Percentiles rank a stretch among this genome's conserved stretches.
phyloP scores from a whole-genome alignment of 2,888 invertebrate genomes.

The Sylvicola cinctus region DNA sequence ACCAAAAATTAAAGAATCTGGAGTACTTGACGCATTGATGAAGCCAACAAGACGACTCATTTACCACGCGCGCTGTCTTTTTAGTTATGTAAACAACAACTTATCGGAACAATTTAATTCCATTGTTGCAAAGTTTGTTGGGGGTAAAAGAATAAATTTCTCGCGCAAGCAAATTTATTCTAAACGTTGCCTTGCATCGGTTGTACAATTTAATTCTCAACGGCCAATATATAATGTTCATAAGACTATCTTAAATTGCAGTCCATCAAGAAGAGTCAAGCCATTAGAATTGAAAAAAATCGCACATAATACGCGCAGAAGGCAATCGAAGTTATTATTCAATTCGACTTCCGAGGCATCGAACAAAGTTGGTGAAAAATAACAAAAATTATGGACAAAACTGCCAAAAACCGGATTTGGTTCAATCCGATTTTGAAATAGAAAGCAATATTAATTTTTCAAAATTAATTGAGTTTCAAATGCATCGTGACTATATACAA shows the following conservation, averaged over 20 bases:
- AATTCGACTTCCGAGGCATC: too few species aligned
- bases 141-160: background rate
- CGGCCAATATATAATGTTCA: too few species aligned
- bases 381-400: too few species aligned
- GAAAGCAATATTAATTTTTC: background rate
- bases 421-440: background rate
- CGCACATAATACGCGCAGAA: too few species aligned
- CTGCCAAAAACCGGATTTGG: background rate
- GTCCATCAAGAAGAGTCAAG: background rate
- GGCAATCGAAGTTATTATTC: too few species aligned
- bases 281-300: background rate
- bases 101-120: background rate
- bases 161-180: background rate
- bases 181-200: background rate
- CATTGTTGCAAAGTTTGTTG: constrained; percentile 1
- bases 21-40: background rate
- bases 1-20: background rate
- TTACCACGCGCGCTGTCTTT: background rate
- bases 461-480: background rate
- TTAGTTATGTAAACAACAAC: background rate
- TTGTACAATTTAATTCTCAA: background rate
- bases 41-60: background rate
- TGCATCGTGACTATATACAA: background rate
- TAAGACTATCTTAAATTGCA: background rate
- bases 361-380: too few species aligned